Evolutionary conservation across 2,797 vertebrate genomes (phyloP).

Genomic region (Catamblyrhynchus diadema): DNA sequence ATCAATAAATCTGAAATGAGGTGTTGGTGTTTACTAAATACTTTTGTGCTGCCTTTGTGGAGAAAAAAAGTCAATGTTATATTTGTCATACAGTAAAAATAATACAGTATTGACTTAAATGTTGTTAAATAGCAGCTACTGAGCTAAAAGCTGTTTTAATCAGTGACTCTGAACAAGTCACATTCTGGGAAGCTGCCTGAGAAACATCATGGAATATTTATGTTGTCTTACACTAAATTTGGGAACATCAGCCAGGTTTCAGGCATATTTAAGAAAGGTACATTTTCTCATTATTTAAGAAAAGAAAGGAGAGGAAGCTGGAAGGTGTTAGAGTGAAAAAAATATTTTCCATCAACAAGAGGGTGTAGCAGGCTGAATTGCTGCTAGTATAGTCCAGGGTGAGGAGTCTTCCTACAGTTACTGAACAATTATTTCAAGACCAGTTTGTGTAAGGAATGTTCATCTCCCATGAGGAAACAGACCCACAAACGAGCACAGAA

Average conservation of each 20-base stretch:
- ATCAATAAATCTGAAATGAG: not conserved
- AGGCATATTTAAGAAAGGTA: not conserved
- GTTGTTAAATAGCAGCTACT: not conserved
- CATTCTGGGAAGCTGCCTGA: not conserved
- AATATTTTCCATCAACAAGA: not conserved
- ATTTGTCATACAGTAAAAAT: not conserved
- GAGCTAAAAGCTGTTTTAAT: not conserved
- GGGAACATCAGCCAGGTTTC: not conserved
- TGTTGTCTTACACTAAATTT: not conserved
- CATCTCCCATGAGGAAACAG: not conserved
- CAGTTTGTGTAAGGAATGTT: not conserved
- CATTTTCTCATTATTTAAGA: not conserved
- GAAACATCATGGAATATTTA: not conserved
- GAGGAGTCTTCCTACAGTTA: not conserved
- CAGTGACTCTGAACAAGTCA: not conserved
- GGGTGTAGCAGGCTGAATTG: no score
- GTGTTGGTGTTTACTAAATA: not conserved
- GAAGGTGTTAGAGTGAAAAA: not conserved
- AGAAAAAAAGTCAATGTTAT: not conserved
- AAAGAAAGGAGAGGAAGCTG: not conserved
- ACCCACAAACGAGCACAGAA: not conserved
- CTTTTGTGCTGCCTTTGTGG: not conserved
- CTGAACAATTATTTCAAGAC: not conserved
- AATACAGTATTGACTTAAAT: not conserved
- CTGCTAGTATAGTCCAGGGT: no score